phyloP scores from a whole-genome alignment of 2,888 invertebrate genomes.

The Venusia cambrica region DNA sequence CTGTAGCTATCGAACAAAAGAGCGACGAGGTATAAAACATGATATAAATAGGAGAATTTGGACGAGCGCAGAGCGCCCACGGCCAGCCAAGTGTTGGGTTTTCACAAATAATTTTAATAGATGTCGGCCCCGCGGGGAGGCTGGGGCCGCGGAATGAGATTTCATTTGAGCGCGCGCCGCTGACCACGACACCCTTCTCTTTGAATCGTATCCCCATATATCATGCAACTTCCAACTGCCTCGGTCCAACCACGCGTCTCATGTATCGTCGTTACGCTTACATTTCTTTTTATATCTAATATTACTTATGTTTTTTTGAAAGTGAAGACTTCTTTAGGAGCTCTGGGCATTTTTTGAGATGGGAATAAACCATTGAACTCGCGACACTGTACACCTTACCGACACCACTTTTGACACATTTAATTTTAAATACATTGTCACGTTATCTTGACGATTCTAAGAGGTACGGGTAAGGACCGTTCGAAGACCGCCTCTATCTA shows the following conservation, averaged over 20 bases:
- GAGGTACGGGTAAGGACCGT: too few species aligned
- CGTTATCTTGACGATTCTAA: too few species aligned
- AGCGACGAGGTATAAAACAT: slow-evolving; percentile 48
- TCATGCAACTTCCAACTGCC: slow-evolving; percentile 47
- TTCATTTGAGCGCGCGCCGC: slow-evolving; percentile 70
- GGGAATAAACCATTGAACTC: too few species aligned
- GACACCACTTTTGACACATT: too few species aligned
- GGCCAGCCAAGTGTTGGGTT: slow-evolving; percentile 48
- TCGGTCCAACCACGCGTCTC: slow-evolving; percentile 29
- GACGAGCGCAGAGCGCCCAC: slow-evolving; percentile 31
- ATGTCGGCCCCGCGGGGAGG: slow-evolving; percentile 48
- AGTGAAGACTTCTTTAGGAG: too few species aligned
- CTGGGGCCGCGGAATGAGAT: slow-evolving; percentile 66
- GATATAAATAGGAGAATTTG: slow-evolving; percentile 41
- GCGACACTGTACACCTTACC: too few species aligned
- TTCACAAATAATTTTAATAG: slow-evolving; percentile 78
- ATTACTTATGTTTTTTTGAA: too few species aligned
- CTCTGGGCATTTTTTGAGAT: too few species aligned
- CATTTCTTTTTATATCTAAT: slow-evolving; percentile 33
- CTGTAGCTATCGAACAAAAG: slow-evolving; percentile 46
- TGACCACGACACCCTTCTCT: slow-evolving; percentile 61
- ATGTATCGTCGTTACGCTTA: slow-evolving; percentile 30
- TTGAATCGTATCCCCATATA: slow-evolving; percentile 56
- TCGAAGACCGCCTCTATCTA: too few species aligned
- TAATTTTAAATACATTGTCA: too few species aligned